phyloP scores from a whole-genome alignment of 1,140 invertebrate species.

The Ceratina japonica region DNA sequence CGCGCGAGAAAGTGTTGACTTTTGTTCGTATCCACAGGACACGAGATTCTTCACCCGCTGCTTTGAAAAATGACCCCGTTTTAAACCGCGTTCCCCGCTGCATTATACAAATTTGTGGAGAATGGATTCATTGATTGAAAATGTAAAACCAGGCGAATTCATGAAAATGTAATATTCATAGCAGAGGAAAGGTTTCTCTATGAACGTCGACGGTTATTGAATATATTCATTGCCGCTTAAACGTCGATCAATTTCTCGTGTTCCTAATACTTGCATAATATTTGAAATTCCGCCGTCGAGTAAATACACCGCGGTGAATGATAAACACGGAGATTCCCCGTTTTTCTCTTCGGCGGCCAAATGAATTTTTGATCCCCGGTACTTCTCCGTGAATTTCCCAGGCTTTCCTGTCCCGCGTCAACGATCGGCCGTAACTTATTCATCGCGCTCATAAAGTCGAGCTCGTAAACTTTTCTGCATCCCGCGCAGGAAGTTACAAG shows the following conservation, averaged over 20 bases:
- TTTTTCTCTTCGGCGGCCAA: slow-evolving; percentile 28
- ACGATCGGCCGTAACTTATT: slow-evolving; percentile 64
- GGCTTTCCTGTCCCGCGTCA: slow-evolving; percentile 23
- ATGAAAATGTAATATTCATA: no score
- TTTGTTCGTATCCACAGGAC: no score
- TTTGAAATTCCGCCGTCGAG: background rate
- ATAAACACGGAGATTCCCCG: slow-evolving; percentile 30
- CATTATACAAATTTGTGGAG: background rate
- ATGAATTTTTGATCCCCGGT: slow-evolving; percentile 65
- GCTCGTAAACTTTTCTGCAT: slow-evolving; percentile 52
- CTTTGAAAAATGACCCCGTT: no score
- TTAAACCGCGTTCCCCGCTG: no score
- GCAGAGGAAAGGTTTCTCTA: no score
- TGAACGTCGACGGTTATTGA: background rate
- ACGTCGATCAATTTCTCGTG: background rate
- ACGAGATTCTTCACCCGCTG: no score
- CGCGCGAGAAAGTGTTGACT: no score
- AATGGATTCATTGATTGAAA: no score
- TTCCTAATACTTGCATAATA: background rate
- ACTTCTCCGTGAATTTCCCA: slow-evolving; percentile 8
- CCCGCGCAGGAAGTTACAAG: no score
- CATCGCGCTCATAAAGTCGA: slow-evolving; percentile 61
- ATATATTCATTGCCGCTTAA: background rate
- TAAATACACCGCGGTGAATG: background rate
- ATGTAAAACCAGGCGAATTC: no score